Base-by-base conservation (phyloP, 2,113 vertebrate species). In the Ginglymostoma cirratum region DNA sequence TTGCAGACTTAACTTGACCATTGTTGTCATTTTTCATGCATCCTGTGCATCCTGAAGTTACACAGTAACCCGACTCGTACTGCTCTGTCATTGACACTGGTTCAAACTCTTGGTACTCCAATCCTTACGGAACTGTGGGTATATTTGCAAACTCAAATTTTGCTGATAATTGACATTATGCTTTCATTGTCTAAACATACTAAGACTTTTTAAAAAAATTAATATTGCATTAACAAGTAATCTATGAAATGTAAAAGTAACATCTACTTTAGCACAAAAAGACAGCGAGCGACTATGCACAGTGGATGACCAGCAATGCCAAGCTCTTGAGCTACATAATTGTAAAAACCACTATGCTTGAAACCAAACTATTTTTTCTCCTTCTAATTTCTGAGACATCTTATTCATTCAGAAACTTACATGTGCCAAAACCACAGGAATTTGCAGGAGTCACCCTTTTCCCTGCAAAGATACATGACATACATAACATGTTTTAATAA, bases 191-290 rank as follows among this genome's bases (percentile, higher is more conserved):
- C 89, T 92, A n/a, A 65, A 2, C 30, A 38, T n/a, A 12, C 34
- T 94, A 67, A 69, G 86, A 10, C 19, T 93, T 65, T 94, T 67
- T 61, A 10, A 8, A 61, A 61, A 66, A 66, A 67, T 38, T 61
- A n/a, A n/a, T 94, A 42, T 67, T 93, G 27, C 55, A 66, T 93
- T 65, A 93, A 67, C n/a, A 94, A 45, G n/a, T 94, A 94, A 89
- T 89, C 24, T n/a, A 80, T 80, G n/a, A 12, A 42, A 80, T 42
- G 38, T 80, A n/a, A 42, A 38, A 38, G 34, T 78, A 78, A 38
- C 15, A 42, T 17, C 14, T 21, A 80, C 17, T 42, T 80, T 42
- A 80, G n/a, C 78, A 80, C 10, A 80, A 78, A 34, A 78, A 78
- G 30, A 78, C 34, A 78, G 30, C 30, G 8, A 12, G 76, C 38